phyloP scores from a whole-genome alignment of 2,888 invertebrate species.

The Troides oblongomaculatus region DNA sequence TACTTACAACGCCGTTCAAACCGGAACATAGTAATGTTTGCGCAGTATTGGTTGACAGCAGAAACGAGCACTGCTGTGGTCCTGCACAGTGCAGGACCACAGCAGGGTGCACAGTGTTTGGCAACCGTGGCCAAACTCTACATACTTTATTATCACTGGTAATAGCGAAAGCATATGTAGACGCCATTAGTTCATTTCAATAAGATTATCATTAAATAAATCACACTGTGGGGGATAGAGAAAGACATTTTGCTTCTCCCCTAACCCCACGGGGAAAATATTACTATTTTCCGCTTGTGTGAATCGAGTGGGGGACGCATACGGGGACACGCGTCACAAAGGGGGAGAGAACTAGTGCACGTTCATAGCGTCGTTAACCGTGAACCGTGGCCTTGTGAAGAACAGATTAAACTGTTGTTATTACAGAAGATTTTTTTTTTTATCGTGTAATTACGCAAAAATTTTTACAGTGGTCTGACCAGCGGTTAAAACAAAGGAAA shows the following conservation, averaged over 20 bases:
- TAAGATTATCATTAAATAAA: background rate
- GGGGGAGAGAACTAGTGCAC: constrained; percentile 44
- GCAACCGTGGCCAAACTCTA: no score
- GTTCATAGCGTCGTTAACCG: constrained; percentile 5
- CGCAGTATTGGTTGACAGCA: no score
- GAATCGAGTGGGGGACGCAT: constrained; percentile 49
- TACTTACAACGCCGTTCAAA: no score
- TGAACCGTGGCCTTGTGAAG: background rate
- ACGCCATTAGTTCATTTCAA: background rate
- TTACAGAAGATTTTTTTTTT: no score
- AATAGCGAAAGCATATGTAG: background rate
- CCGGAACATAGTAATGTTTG: no score
- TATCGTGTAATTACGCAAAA: no score
- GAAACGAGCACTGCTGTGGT: no score
- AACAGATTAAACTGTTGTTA: background rate
- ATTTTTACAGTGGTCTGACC: no score
- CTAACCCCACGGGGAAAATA: constrained; percentile 48
- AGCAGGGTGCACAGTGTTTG: no score
- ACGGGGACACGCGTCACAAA: constrained; percentile 49
- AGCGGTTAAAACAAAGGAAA: no score
- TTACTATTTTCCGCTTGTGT: constrained; percentile 55
- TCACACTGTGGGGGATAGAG: constrained; percentile 4
- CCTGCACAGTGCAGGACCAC: no score
- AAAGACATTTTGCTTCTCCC: constrained; percentile 32
- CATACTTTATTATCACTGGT: background rate